phyloP scores from a whole-genome alignment of 2,888 invertebrate genomes.

The Argyresthia goedartella region DNA sequence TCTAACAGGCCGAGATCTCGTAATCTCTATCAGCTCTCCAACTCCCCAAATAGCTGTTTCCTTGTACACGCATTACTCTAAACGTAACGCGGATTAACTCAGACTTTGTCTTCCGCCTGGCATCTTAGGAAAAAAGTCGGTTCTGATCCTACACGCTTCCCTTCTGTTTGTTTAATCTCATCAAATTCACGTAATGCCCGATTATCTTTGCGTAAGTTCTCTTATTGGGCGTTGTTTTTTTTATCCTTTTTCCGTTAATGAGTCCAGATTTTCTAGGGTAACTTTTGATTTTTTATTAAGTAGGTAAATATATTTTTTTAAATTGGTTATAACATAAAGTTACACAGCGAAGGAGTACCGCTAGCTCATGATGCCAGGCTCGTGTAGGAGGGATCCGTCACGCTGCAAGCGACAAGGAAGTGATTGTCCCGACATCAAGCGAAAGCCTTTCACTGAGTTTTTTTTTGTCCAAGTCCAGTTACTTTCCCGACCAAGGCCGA shows the following conservation, averaged over 20 bases:
- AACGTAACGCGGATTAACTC: background rate
- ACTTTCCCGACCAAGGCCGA: slow-evolving; percentile 40
- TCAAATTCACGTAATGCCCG: background rate
- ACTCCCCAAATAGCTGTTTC: slow-evolving; percentile 35
- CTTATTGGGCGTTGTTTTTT: background rate
- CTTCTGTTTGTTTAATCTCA: background rate
- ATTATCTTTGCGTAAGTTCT: background rate
- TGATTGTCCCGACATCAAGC: slow-evolving; percentile 20
- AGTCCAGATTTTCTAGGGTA: background rate
- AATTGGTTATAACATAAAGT: background rate
- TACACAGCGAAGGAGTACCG: background rate
- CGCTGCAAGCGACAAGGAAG: slow-evolving; percentile 38
- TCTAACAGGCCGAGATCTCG: slow-evolving; percentile 28
- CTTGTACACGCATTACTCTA: slow-evolving; percentile 4
- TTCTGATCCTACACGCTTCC: background rate
- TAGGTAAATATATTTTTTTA: no score
- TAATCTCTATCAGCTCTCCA: slow-evolving; percentile 24
- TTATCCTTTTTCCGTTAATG: background rate
- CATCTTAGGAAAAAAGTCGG: background rate
- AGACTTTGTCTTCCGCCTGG: slow-evolving; percentile 18
- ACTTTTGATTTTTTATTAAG: background rate
- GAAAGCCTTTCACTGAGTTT: slow-evolving; percentile 50
- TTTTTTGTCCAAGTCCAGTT: slow-evolving; percentile 38
- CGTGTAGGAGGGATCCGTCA: slow-evolving; percentile 37
- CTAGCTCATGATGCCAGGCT: background rate